Percentiles rank a stretch among this genome's conserved stretches.
Evolutionary conservation across 2,113 vertebrate genomes (phyloP).

Genomic region (Copsychus sechellarum): DNA sequence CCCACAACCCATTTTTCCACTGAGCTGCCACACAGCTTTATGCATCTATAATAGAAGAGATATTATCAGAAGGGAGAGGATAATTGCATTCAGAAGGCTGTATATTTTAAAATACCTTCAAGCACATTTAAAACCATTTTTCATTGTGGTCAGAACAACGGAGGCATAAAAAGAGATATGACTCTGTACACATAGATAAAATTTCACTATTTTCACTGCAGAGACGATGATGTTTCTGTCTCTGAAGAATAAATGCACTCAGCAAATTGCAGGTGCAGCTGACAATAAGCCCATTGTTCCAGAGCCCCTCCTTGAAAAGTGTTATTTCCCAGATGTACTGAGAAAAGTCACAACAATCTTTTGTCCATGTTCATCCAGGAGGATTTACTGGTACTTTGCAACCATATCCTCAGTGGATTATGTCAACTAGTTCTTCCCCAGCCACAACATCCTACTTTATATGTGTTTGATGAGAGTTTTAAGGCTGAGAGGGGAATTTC

Average conservation of each 20-base stretch:
- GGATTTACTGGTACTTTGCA: not conserved
- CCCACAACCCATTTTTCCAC: not conserved
- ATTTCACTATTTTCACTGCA: not conserved
- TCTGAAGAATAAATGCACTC: not conserved
- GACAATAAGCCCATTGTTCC: not conserved
- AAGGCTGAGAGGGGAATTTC: not conserved
- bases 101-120: not conserved
- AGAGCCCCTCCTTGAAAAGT: not conserved
- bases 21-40: slow-evolving; percentile 11
- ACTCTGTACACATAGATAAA: not conserved
- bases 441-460: not conserved
- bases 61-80: not conserved
- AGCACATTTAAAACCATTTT: not conserved
- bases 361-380: not conserved
- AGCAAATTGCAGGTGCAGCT: not conserved
- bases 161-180: not conserved
- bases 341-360: not conserved
- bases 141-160: not conserved
- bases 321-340: not conserved
- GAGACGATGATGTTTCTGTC: not conserved
- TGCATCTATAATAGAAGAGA: not conserved
- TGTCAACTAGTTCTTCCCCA: not conserved
- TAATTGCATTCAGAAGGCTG: not conserved
- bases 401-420: not conserved
- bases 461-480: not conserved